Conservation (phyloP, 2,113 vertebrate genomes). For the Erinaceus europaeus region DNA sequence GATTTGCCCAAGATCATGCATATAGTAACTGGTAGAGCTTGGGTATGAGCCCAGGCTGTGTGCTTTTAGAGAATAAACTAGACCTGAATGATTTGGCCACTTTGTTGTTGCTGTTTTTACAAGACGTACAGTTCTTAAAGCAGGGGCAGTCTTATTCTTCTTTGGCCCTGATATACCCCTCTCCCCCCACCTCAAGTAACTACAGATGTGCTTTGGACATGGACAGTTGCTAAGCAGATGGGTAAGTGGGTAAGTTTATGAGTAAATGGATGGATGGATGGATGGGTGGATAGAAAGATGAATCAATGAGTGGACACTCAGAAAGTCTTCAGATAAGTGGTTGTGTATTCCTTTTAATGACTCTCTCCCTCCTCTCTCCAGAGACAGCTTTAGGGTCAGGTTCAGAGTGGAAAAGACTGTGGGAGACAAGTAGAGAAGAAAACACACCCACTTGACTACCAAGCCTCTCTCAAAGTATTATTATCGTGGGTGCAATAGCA, state of each 20-base stretch:
- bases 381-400: neutral
- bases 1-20: neutral
- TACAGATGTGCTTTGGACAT: neutral
- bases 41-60: neutral
- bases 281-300: neutral
- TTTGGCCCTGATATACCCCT: neutral
- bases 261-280: neutral
- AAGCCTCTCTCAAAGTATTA: neutral
- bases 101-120: neutral
- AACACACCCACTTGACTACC: neutral
- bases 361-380: neutral
- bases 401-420: neutral
- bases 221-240: neutral
- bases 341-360: neutral
- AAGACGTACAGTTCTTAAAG: neutral
- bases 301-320: neutral
- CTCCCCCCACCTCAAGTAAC: too few species aligned
- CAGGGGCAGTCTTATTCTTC: neutral
- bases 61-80: neutral
- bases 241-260: neutral
- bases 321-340: neutral
- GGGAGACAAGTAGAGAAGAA: neutral
- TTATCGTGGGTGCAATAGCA: neutral
- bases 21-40: neutral
- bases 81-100: neutral